Base-by-base conservation (phyloP, 2,888 invertebrate genomes). In the Drosophila paramelanica region DNA sequence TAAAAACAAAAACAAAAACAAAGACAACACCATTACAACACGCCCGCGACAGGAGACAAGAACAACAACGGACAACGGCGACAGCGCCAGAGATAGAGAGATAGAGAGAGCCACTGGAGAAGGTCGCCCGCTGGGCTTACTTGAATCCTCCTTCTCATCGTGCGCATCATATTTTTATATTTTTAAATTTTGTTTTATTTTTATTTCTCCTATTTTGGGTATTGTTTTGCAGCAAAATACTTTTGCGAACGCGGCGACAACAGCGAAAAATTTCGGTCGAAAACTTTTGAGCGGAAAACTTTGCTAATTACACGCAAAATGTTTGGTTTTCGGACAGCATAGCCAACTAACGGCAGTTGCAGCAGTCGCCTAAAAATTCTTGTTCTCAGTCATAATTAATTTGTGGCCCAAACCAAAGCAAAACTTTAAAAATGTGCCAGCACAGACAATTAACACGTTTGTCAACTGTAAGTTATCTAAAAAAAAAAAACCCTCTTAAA, bases 241-340 rank as follows among this genome's bases (percentile, higher is more conserved):
- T 80, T 80, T 68, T 64, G 81, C 62, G 20, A 72, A 45, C 60
- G 57, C 58, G 61, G 75, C 69, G 79, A 75, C 75, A 79, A 69
- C 73, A 70, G 61, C 79, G 68, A 67, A 67, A 56, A 70, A 68
- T 84, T 65, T 84, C n/a, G 52, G 59, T 52, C 45, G 58, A 45
- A 78, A 81, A 79, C 58, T 81, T 81, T 85, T 82, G 73, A 81
- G 80, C 82, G 80, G 86, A 81, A 85, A 81, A 81, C 81, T 81
- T 81, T 81, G 86, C 81, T 81, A 86, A 81, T 81, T 81, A 85
- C 79, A 85, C 79, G 83, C 79, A 81, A 81, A 81, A 82, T 86
- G 80, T 82, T 73, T 73, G 79, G 64, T 58, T 79, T 68, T 64
- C 47, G 58, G 45, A 53, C 55, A 52, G 17, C 53, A 39, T 38